Evolutionary conservation across 2,113 vertebrate species (phyloP), one percentile per base, ranked within the genome.

Genomic region (Sander lucioperca): DNA sequence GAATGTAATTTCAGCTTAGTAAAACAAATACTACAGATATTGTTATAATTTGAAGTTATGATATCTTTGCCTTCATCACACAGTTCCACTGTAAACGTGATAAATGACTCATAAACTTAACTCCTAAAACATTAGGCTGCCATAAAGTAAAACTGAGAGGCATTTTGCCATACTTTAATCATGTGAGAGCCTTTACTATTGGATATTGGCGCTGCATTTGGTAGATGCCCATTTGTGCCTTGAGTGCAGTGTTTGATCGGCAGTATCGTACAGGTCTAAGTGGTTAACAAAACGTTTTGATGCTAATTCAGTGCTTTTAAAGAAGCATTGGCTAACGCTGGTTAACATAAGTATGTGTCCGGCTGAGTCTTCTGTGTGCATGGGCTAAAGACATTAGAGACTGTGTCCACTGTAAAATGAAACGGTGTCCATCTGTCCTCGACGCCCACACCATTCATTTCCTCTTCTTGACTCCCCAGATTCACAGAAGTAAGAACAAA

Each of bases 401-500:
- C 53, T 6, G 45, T 23, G 68, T 75, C 62, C 69, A 53, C 74
- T 27, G 39, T 62, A 56, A 79, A 33, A 59, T 79, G 74, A 84
- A 78, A 66, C 65, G 0, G n/a, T 67, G 77, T 87, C 82, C 84
- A 50, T 86, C 77, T 85, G 43, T 71, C 47, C 77, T 59, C 2
- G 33, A 88, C 85, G 57, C 85, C 83, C 68, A 86, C 87, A n/a
- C 47, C 65, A 2, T 50, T 77, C 77, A 74, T 62, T 90, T 83
- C 88, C 88, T 93, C 39, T 57, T n/a, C 63, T 63, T 54, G 54
- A 2, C 65, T 73, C 66, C 64, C 82, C 95, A 99, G 98, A 99
- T 99, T 86, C 98, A 99, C 93, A 97, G 98, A 95, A 99, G 98
- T 97, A 99, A 99, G 97, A 99, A 99, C 95, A 99, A 98, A 93